phyloP scores from a whole-genome alignment of 1,140 invertebrate genomes.

The Drosophila chauvacae region DNA sequence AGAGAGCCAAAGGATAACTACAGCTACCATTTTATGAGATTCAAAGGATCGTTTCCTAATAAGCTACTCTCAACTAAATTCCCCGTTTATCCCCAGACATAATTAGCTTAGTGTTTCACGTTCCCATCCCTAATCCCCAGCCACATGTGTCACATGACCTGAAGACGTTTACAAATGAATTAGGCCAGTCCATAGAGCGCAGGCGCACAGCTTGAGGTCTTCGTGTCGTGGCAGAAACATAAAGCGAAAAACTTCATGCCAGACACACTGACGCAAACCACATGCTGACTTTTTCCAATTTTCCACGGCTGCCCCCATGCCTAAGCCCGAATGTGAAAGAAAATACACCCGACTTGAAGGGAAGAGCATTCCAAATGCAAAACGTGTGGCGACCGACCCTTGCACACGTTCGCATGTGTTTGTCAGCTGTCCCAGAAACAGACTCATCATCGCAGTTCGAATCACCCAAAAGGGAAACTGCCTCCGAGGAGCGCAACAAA shows the following conservation, averaged over 20 bases:
- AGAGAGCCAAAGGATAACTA: too few relatives aligned
- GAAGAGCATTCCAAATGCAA: constrained; percentile 73
- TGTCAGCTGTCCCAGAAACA: constrained; percentile 53
- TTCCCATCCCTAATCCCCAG: constrained; percentile 10
- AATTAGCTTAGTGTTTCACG: background rate
- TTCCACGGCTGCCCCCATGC: constrained; percentile 25
- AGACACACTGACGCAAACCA: constrained; percentile 72
- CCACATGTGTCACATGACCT: constrained; percentile 71
- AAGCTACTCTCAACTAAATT: too few relatives aligned
- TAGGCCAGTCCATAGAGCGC: constrained; percentile 59
- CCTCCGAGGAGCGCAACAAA: constrained; percentile 29
- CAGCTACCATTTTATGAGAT: too few relatives aligned
- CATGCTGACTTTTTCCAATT: constrained; percentile 68
- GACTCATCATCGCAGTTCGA: constrained; percentile 18
- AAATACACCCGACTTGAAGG: background rate
- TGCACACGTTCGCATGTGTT: constrained; percentile 58
- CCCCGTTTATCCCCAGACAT: too few relatives aligned
- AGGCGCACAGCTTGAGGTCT: constrained; percentile 72
- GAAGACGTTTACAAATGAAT: constrained; percentile 55
- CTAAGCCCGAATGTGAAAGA: background rate
- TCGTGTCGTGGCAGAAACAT: constrained; percentile 12
- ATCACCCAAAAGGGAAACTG: background rate
- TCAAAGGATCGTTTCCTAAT: too few relatives aligned
- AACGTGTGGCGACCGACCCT: constrained; percentile 60
- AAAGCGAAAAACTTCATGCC: constrained; percentile 46